Base-by-base conservation (phyloP, 2,113 vertebrate species). In the Donacobius atricapilla region DNA sequence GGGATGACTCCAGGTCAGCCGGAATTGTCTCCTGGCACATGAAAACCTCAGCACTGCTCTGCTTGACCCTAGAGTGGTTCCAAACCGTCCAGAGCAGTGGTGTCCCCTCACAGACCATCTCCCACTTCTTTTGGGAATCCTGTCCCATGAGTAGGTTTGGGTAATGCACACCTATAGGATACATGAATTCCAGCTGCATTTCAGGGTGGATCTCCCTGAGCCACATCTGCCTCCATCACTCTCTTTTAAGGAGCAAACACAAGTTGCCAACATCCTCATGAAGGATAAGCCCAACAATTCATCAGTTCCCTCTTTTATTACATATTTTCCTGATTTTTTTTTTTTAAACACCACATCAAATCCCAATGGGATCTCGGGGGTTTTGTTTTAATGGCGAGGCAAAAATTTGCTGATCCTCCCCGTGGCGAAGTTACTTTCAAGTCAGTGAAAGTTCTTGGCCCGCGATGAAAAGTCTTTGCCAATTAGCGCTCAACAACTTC, bases 401-500 rank as follows among this genome's bases (percentile, higher is more conserved):
- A 94, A 96, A 97, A 97, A 98, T 97, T 98, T 91, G 83, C 91
- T 40, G 96, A 82, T 95, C 97, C 96, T 98, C 97, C 98, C 98
- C 57, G 81, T 95, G 97, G 98, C 68, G 97, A 98, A 98, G 98
- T 98, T 98, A 98, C 98, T 98, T 98, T 98, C 98, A 98, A 98
- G 98, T 98, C 98, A 98, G 98, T 70, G 97, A 98, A 98, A 98
- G 98, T 98, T 98, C 97, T 98, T 98, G 97, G 98, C 97, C 97
- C 89, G 79, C 81, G 96, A 98, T 98, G 97, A 98, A 98, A 98
- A 98, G 98, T 98, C 98, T 98, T 98, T 97, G 97, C 98, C 98
- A 98, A 98, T 98, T 98, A 98, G 98, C 94, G 96, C 98, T 98
- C 97, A 97, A 98, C 98, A 97, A 98, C 98, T 97, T 97, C 98